phyloP scores from a whole-genome alignment of 2,888 invertebrate species.

The Melinopterus prodromus region DNA sequence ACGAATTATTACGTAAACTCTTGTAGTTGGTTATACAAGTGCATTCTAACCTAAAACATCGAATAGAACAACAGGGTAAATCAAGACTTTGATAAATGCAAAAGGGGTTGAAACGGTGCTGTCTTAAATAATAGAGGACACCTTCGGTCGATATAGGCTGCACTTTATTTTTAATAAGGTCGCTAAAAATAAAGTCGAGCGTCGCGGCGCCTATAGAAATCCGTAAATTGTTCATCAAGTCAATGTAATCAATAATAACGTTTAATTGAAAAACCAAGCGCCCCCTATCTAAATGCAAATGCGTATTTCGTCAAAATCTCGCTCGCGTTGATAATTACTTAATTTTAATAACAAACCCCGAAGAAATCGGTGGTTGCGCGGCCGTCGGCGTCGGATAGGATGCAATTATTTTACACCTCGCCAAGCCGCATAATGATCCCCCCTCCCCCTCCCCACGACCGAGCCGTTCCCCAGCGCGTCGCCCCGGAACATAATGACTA shows the following conservation, averaged over 20 bases:
- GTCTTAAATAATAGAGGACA: not conserved
- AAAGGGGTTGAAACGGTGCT: not conserved
- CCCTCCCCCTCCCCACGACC: not conserved
- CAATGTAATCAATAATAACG: constrained; percentile 7
- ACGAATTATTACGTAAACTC: not conserved
- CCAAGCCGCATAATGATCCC: not conserved
- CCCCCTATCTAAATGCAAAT: constrained; percentile 22
- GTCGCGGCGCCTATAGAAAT: too few relatives aligned
- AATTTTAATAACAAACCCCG: constrained; percentile 22
- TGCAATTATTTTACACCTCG: constrained; percentile 19
- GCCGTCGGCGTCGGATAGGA: constrained; percentile 6
- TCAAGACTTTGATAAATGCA: not conserved
- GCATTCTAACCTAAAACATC: not conserved
- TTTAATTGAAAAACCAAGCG: constrained; percentile 15
- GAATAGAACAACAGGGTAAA: not conserved
- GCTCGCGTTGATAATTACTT: not conserved
- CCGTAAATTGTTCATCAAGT: not conserved
- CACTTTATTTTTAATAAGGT: not conserved
- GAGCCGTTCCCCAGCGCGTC: not conserved
- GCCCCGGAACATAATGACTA: constrained; percentile 17
- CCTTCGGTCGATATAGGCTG: not conserved
- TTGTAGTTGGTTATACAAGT: not conserved
- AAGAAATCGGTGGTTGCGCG: not conserved
- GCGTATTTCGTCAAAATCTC: constrained; percentile 15
- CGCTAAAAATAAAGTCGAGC: not conserved